A percentile compares a stretch with the other conserved stretches of the same genome.
These are phyloP conservation scores for Diloba caeruleocephala DNA, from an alignment of 2,888 invertebrate species.

Conservation along the genomic window DNA sequence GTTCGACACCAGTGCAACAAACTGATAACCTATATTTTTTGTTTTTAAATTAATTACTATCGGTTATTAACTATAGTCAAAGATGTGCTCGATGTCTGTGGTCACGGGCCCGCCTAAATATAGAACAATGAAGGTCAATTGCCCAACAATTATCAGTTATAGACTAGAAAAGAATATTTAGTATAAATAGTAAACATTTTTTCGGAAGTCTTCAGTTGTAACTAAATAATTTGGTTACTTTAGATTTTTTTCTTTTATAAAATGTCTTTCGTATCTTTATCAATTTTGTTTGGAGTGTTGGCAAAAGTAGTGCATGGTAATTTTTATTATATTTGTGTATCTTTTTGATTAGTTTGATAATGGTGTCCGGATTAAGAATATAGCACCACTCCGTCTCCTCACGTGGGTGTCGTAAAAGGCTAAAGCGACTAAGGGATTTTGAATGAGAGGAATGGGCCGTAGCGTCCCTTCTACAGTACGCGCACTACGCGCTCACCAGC, in stretches of 20 bases:
- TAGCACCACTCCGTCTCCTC: no score
- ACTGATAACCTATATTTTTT: conserved; percentile 28
- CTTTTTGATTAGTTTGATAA: no score
- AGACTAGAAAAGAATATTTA: conserved; percentile 12
- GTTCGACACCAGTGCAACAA: conserved; percentile 33
- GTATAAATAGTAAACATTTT: conserved; percentile 22
- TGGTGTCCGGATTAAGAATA: no score
- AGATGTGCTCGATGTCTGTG: conserved; percentile 13
- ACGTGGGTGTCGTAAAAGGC: no score
- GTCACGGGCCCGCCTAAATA: not conserved
- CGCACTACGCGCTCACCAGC: no score
- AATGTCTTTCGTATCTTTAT: conserved; percentile 6
- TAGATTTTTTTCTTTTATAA: not conserved
- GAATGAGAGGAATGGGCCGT: no score
- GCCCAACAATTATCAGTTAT: conserved; percentile 13
- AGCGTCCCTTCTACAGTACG: no score
- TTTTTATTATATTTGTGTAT: no score
- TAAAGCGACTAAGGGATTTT: no score
- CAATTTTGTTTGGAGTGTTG: conserved; percentile 8
- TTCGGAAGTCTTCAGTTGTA: conserved; percentile 2
- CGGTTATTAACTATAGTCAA: conserved; percentile 1
- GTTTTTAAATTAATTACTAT: conserved; percentile 18
- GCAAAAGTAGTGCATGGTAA: conserved; percentile 13
- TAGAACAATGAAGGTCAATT: conserved; percentile 5
- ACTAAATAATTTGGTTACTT: not conserved